Conservation (phyloP, 2,888 invertebrate genomes). For the Sinelater perroti region DNA sequence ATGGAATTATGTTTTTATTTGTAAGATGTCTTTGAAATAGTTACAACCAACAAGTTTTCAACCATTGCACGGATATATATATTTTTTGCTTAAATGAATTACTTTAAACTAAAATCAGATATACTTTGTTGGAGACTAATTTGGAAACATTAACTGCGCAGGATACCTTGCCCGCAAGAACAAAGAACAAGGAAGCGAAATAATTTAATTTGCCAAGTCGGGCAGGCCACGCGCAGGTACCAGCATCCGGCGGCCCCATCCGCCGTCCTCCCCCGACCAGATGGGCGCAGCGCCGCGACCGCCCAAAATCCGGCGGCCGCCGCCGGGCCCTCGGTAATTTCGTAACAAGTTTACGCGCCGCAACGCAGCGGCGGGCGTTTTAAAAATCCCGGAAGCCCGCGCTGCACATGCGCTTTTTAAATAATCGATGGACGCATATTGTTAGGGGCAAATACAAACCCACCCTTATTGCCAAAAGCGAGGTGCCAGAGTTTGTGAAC, state of each 20-base stretch:
- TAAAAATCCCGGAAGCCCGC: slow-evolving; percentile 36
- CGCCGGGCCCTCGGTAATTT: slow-evolving; percentile 11
- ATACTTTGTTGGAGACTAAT: no score
- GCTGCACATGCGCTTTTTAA: slow-evolving; percentile 36
- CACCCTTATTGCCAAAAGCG: slow-evolving; percentile 48
- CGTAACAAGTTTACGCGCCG: slow-evolving; percentile 10
- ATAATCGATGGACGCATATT: slow-evolving; percentile 41
- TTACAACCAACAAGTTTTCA: no score
- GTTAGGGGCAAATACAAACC: slow-evolving; percentile 49
- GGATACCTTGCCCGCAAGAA: not conserved
- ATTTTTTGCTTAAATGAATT: no score
- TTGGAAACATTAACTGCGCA: no score
- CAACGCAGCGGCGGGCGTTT: slow-evolving; percentile 12
- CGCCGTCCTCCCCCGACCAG: not conserved
- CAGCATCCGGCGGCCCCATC: no score
- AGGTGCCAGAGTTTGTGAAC: slow-evolving; percentile 49
- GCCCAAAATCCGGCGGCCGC: slow-evolving; percentile 1
- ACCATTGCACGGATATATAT: no score
- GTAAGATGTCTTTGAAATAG: no score
- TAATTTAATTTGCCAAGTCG: slow-evolving; percentile 6
- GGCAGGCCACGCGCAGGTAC: not conserved
- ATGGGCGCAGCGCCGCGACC: not conserved
- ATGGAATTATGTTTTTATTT: no score
- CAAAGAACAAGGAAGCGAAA: slow-evolving; percentile 8
- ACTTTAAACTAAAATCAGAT: no score